A percentile compares a stretch with the other conserved stretches of the same genome.
These are phyloP conservation scores for Centropyge bicolor DNA, from an alignment of 2,797 vertebrate genomes.

Conservation along the genomic window DNA sequence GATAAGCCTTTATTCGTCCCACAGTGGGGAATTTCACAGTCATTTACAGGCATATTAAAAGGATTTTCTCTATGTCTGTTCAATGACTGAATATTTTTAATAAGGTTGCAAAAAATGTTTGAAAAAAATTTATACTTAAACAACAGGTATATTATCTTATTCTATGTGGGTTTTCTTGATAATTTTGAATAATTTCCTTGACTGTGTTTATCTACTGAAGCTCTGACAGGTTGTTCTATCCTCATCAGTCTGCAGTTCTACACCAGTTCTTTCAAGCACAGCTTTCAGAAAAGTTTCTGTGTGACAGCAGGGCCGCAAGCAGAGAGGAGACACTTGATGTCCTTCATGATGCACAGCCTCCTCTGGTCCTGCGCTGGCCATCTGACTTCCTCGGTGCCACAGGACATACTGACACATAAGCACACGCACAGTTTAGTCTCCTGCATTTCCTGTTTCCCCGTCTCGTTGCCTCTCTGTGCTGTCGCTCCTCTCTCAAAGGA, in stretches of 20 bases:
- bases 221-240: constrained; percentile 36
- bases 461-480: not conserved
- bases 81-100: not conserved
- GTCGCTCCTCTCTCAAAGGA: not conserved
- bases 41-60: no score
- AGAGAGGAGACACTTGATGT: constrained; percentile 62
- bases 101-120: not conserved
- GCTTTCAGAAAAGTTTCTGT: constrained; percentile 69
- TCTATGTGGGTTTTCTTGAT: not conserved
- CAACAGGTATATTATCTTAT: not conserved
- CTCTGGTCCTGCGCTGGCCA: constrained; percentile 47
- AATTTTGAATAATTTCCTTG: not conserved
- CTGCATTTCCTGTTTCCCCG: constrained; percentile 17
- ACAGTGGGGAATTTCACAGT: no score
- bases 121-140: not conserved
- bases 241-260: constrained; percentile 36
- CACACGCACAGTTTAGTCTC: constrained; percentile 1
- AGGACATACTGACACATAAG: constrained; percentile 38
- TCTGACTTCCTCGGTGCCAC: constrained; percentile 58
- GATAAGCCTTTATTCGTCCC: no score
- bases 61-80: not conserved
- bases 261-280: constrained; percentile 53
- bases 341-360: constrained; percentile 68
- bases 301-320: constrained; percentile 45
- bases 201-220: constrained; percentile 1